Evolutionary conservation across 1,140 invertebrate species (phyloP).

Genomic region (Tetraneura akinire): DNA sequence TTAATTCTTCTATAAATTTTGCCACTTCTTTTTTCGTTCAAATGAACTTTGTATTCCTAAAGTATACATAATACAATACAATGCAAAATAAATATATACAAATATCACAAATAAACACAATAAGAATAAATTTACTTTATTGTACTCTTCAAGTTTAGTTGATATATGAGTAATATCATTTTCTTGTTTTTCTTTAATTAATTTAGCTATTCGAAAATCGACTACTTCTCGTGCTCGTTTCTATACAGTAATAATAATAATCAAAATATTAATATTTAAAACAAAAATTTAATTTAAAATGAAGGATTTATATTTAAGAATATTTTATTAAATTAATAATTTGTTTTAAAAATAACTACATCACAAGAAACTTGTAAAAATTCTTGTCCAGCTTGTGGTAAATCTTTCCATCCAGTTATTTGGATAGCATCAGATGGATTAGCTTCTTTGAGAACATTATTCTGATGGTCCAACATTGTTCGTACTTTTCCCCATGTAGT

Average conservation of each 20-base stretch:
- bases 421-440: slow-evolving; percentile 81
- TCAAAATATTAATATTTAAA: neutral
- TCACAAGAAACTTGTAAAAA: slow-evolving; percentile 82
- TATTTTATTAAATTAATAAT: neutral
- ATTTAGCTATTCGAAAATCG: slow-evolving; percentile 64
- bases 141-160: slow-evolving; percentile 62
- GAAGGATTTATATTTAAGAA: too few relatives aligned
- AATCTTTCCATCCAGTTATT: slow-evolving; percentile 83
- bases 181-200: slow-evolving; percentile 65
- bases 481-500: slow-evolving; percentile 81
- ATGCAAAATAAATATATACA: neutral
- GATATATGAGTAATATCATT: slow-evolving; percentile 63
- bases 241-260: slow-evolving; percentile 57
- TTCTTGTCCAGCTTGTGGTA: slow-evolving; percentile 84
- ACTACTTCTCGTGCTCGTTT: slow-evolving; percentile 73
- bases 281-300: neutral
- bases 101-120: neutral
- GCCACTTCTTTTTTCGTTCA: slow-evolving; percentile 66
- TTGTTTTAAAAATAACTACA: slow-evolving; percentile 57
- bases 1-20: slow-evolving; percentile 61
- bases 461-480: slow-evolving; percentile 75
- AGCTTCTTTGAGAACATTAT: slow-evolving; percentile 68
- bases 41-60: slow-evolving; percentile 65
- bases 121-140: slow-evolving; percentile 29
- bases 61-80: too few relatives aligned